Evolutionary conservation across 2,797 vertebrate species (phyloP).

Genomic region (Prionace glauca): DNA sequence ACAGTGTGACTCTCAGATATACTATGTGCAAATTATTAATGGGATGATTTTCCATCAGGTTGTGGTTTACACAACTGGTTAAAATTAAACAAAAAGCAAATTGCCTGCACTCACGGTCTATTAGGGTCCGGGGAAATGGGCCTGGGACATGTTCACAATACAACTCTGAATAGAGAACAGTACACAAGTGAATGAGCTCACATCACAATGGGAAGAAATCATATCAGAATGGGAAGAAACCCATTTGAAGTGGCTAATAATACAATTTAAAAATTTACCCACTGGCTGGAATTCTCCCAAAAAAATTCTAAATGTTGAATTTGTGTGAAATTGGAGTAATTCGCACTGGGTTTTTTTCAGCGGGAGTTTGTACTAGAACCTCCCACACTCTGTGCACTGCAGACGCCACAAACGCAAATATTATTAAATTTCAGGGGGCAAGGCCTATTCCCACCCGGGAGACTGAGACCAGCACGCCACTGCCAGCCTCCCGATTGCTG

Average conservation of each 20-base stretch:
- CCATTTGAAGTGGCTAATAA: not conserved
- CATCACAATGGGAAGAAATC: not conserved
- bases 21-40: not conserved
- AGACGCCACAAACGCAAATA: too few relatives aligned
- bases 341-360: too few relatives aligned
- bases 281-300: too few relatives aligned
- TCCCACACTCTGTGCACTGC: too few relatives aligned
- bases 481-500: too few relatives aligned
- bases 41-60: conserved; percentile 17
- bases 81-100: not conserved
- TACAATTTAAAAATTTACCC: not conserved
- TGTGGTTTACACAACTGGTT: not conserved
- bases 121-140: not conserved
- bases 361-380: too few relatives aligned
- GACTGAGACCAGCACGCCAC: too few relatives aligned
- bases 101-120: not conserved
- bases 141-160: not conserved
- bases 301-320: too few relatives aligned
- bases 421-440: too few relatives aligned
- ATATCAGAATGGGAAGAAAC: not conserved
- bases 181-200: too few relatives aligned
- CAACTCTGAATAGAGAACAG: not conserved
- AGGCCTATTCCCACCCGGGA: too few relatives aligned
- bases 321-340: too few relatives aligned
- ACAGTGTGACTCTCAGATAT: not conserved